Percentiles rank a stretch among this genome's conserved stretches.
phyloP scores from a whole-genome alignment of 2,797 vertebrate species.

The Myioborus miniatus region DNA sequence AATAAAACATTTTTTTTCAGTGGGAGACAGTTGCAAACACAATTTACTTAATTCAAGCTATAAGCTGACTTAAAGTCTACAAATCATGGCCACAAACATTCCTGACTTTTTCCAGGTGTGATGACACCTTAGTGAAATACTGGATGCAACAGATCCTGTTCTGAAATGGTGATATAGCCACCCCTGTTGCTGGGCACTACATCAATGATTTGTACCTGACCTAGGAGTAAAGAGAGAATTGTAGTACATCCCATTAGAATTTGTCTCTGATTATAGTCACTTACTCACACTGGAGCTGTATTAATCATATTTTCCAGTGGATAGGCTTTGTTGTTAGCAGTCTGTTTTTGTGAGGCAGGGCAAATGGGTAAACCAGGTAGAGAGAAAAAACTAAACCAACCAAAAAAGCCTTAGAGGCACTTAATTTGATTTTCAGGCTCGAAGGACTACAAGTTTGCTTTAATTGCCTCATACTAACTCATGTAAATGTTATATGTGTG shows the following conservation, averaged over 20 bases:
- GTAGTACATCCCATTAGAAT: not conserved
- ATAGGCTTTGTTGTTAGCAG: not conserved
- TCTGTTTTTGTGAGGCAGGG: not conserved
- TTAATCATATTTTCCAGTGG: not conserved
- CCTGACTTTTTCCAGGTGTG: not conserved
- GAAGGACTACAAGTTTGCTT: not conserved
- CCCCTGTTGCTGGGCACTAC: not conserved
- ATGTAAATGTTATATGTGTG: not conserved
- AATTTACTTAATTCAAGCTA: not conserved
- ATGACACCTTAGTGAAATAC: not conserved
- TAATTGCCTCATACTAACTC: not conserved
- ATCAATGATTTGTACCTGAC: not conserved
- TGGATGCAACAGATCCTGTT: not conserved
- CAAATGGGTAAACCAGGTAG: not conserved
- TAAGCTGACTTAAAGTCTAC: not conserved
- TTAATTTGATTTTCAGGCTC: not conserved
- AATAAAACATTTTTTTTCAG: not conserved
- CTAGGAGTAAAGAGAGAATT: not conserved
- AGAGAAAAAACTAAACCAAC: rapidly evolving
- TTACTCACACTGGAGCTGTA: not conserved
- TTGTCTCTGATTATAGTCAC: not conserved
- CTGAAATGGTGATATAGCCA: not conserved
- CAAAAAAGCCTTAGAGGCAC: not conserved
- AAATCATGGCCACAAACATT: not conserved
- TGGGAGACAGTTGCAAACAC: not conserved